Evolutionary conservation across 2,888 invertebrate genomes (phyloP).

Genomic region (Clepsis dumicolana): DNA sequence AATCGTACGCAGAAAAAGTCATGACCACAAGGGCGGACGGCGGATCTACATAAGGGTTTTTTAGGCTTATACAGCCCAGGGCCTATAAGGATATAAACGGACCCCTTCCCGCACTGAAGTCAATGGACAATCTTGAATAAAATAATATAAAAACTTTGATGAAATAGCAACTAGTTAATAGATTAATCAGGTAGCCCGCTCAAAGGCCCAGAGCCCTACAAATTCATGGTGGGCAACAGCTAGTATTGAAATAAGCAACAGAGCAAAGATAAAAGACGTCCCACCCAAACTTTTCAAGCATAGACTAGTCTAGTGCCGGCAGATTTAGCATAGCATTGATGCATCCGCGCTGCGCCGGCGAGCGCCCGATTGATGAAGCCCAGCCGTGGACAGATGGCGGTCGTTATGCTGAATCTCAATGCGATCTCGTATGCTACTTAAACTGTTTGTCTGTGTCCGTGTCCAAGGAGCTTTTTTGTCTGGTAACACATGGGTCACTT

Average conservation of each 20-base stretch:
- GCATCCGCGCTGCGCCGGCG: conserved; percentile 76
- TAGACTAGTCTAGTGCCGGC: conserved; percentile 46
- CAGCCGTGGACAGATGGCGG: conserved; percentile 77
- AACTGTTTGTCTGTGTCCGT: conserved; percentile 68
- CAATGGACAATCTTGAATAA: too few species aligned
- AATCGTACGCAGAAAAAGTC: too few species aligned
- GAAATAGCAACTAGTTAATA: too few species aligned
- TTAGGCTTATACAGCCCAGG: too few species aligned
- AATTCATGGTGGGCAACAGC: too few species aligned
- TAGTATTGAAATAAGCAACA: not conserved
- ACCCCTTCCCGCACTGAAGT: too few species aligned
- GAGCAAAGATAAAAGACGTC: not conserved
- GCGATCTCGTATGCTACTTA: conserved; percentile 67
- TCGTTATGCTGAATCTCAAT: conserved; percentile 83
- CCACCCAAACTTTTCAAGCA: conserved; percentile 16
- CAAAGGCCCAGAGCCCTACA: too few species aligned
- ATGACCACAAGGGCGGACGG: too few species aligned
- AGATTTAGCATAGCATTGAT: conserved; percentile 65
- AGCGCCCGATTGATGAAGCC: conserved; percentile 75
- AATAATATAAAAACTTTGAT: too few species aligned
- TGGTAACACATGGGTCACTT: not conserved
- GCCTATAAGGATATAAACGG: too few species aligned
- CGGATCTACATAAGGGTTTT: too few species aligned
- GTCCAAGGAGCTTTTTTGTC: conserved; percentile 68
- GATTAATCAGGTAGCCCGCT: too few species aligned